These are phyloP conservation scores for Euphysa ruthae DNA, from an alignment of 30 jellyfish, hydroid and myxozoan species.

Conservation along the genomic window DNA sequence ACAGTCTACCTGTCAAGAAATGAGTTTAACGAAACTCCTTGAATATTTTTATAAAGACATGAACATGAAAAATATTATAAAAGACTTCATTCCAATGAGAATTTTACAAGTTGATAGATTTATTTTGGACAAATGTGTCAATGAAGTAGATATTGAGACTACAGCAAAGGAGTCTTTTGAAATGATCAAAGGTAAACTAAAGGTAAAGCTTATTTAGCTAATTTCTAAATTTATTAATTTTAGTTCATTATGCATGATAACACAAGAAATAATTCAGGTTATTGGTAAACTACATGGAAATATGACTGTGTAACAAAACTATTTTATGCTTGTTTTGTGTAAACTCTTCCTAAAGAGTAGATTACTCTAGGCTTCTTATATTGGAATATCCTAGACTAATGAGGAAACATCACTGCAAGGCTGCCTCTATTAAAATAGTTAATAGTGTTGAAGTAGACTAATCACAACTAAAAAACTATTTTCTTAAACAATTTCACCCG, in stretches of 20 bases:
- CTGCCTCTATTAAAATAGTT: too few relatives aligned
- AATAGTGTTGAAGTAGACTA: too few relatives aligned
- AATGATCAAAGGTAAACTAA: slow-evolving; percentile 38
- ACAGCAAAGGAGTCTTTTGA: slow-evolving; percentile 67
- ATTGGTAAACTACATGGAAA: background rate
- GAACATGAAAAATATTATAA: slow-evolving; percentile 31
- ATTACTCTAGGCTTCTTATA: too few relatives aligned
- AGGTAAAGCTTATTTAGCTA: too few relatives aligned
- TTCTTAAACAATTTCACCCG: too few relatives aligned
- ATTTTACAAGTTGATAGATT: slow-evolving; percentile 43
- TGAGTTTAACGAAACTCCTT: slow-evolving; percentile 5
- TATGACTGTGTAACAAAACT: background rate
- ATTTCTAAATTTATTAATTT: too few relatives aligned
- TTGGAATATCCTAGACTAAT: too few relatives aligned
- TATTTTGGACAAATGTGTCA: slow-evolving; percentile 31
- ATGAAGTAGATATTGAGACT: slow-evolving; percentile 51
- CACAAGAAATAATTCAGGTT: background rate
- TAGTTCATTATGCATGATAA: background rate
- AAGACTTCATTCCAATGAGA: slow-evolving; percentile 31
- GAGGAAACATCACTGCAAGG: too few relatives aligned
- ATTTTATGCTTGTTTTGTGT: too few relatives aligned
- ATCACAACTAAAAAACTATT: too few relatives aligned
- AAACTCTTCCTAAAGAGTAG: too few relatives aligned
- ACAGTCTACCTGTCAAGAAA: slow-evolving; percentile 9
- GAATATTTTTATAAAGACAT: slow-evolving; percentile 25